These are phyloP conservation scores for Glomeris maerens DNA, from an alignment of 1,140 invertebrate genomes.

Conservation along the genomic window DNA sequence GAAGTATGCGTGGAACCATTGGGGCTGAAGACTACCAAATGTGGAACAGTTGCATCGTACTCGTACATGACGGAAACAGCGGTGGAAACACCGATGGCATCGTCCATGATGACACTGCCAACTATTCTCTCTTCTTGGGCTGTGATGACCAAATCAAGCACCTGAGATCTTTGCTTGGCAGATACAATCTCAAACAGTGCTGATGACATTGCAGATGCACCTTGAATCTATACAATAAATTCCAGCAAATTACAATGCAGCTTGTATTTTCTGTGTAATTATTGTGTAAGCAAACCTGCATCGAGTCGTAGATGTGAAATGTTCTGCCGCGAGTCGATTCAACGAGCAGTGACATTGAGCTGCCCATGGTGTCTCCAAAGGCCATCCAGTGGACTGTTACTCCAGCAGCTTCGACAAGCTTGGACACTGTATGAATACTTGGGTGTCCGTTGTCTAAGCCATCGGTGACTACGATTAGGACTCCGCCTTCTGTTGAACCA, in stretches of 20 bases:
- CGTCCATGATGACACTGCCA: neutral
- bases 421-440: neutral
- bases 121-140: neutral
- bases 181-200: conserved; percentile 20
- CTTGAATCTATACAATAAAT: neutral
- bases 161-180: conserved; percentile 34
- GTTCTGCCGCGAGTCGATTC: neutral
- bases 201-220: neutral
- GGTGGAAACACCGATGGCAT: conserved; percentile 1
- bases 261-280: too few relatives aligned
- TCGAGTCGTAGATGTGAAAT: neutral
- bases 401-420: neutral
- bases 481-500: neutral
- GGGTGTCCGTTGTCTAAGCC: neutral
- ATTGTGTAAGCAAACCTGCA: too few relatives aligned
- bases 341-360: neutral
- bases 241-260: too few relatives aligned
- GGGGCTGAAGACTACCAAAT: conserved; percentile 5
- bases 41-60: neutral
- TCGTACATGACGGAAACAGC: neutral
- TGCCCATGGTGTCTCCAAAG: neutral
- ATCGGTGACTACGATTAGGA: neutral
- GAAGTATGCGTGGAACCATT: conserved; percentile 7
- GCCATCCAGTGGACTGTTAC: neutral
- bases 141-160: conserved; percentile 3